Base-by-base conservation (phyloP, 2,113 vertebrate genomes). In the Ahaetulla prasina region DNA sequence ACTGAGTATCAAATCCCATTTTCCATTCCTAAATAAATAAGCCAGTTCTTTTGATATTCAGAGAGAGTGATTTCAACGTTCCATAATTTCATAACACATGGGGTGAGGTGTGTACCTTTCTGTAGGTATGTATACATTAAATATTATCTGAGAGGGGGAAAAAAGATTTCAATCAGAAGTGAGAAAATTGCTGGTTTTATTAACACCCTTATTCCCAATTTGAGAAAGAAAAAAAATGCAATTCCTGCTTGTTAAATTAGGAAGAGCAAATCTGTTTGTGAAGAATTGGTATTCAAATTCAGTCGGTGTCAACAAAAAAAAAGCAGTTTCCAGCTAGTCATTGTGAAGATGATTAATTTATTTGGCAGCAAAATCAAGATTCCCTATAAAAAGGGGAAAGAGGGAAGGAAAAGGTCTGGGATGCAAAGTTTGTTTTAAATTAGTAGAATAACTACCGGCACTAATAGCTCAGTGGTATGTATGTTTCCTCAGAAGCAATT, bases 271-370 rank as follows among this genome's bases (percentile, higher is more conserved):
- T 47, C 63, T 92, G 18, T n/a, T 49, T 89, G 35, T 80, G 87
- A 85, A 84, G 18, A 92, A 45, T 45, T 89, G 60, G 39, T 84
- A 92, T 92, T 89, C 84, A 89, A 89, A 89, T 92, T 89, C 57
- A 47, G 63, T 84, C 7, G 49, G 25, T 89, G 57, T 92, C 18
- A 84, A 89, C 63, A 49, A 52, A 92, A 55, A 92, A 55, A 84
- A 55, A 92, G 20, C 52, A 89, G 52, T 27, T 89, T 92, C 87
- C 18, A 55, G 50, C 50, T 54, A 53, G 27, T 89, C 55, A 45
- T 63, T 57, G 25, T 84, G 49, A 89, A 89, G 87, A 84, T 92
- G 39, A 89, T 92, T 52, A 68, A 92, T 92, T 92, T 89, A 27
- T 54, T 84, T 92, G 91, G 50, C 35, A 89, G 80, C 25, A 88